Evolutionary conservation across 2,888 invertebrate genomes (phyloP), one percentile per base, ranked within the genome.

Genomic region (Chaitophorus viminalis): DNA sequence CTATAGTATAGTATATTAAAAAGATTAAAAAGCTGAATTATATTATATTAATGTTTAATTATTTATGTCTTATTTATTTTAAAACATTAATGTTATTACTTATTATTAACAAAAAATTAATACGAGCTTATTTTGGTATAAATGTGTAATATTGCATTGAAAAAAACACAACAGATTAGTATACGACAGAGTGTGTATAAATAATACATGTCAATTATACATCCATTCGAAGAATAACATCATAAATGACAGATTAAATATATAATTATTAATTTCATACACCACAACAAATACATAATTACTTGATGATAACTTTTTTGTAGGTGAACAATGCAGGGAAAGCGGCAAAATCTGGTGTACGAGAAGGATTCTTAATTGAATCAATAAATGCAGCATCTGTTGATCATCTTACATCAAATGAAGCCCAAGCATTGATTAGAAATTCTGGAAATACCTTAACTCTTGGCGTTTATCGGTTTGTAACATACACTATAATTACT

Each of bases 241-340:
- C 25, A 65, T 18, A 54, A 25, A 81, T 31, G 31, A 70, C 31
- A 70, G 21, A 82, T 25, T 46, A 17, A 9, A 17, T 70, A 29
- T n/a, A n/a, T n/a, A n/a, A n/a, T n/a, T n/a, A n/a, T n/a, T 81
- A 68, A 70, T 46, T 39, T 79, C 0, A n/a, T 39, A 39, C n/a
- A 17, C 18, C n/a, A 29, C 65, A 75, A 39, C 25, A 39, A 75
- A 25, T 39, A n/a, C 29, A 5, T n/a, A 29, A 46, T 46, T 9
- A 60, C 46, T 14, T 46, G 46, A 46, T 46, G 46, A 46, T 14
- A 5, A 31, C 3, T 83, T 83, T 74, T 29, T 52, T 74, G 5
- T 9, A 87, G 87, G 87, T 87, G 25, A 87, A 87, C 18, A 81
- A 31, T 79, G 79, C 78, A 31, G 87, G 87, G 11, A 87, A 87